Percentiles rank a stretch among this genome's conserved stretches.
phyloP scores from a whole-genome alignment of 53 echinoderm and acorn worm species.

The Temnopleurus reevesii region DNA sequence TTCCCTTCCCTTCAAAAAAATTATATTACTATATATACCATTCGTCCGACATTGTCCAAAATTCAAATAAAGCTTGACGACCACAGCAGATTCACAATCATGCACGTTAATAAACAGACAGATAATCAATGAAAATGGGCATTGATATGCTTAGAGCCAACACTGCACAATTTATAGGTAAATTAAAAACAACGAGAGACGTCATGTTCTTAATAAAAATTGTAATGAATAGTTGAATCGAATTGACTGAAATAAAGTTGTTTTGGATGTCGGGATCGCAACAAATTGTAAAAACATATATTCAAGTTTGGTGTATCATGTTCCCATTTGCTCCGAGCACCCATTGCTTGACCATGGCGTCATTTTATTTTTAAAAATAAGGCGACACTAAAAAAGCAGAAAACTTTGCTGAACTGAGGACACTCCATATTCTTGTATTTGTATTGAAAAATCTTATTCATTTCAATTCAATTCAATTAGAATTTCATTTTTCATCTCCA shows the following conservation, averaged over 20 bases:
- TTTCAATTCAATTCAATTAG: too few relatives aligned
- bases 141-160: background rate
- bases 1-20: background rate
- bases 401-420: too few relatives aligned
- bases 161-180: background rate
- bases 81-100: background rate
- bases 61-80: background rate
- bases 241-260: background rate
- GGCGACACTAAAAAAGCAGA: too few relatives aligned
- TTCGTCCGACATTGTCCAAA: background rate
- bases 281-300: background rate
- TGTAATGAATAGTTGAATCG: background rate
- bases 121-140: constrained; percentile 25
- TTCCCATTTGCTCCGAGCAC: background rate
- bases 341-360: background rate
- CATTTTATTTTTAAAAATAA: background rate
- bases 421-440: too few relatives aligned
- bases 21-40: background rate
- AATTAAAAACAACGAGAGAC: background rate
- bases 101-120: constrained; percentile 5
- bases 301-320: constrained; percentile 15
- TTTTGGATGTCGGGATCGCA: background rate
- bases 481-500: too few relatives aligned
- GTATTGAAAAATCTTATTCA: too few relatives aligned
- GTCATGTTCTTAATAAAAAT: background rate